Evolutionary conservation across 2,888 invertebrate genomes (phyloP), one percentile per base, ranked within the genome.

Genomic region (Ischnura elegans): DNA sequence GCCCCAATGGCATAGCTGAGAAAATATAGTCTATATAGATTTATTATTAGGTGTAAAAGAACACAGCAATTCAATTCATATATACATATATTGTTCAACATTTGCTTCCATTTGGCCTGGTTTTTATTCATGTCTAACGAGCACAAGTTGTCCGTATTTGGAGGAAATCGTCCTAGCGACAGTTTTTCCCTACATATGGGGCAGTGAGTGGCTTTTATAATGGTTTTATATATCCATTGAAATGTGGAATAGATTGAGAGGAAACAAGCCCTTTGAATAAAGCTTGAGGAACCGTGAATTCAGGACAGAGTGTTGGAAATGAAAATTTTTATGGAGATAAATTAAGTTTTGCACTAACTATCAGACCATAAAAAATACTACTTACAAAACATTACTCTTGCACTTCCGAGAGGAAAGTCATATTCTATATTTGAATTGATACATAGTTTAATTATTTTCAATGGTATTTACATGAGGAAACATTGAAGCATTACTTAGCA

Each of bases 101-200:
- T 61, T 90, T 90, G 90, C 90, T 90, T 90, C 90, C 61, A 90
- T 90, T 43, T 90, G 90, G 90, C 90, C 90, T 90, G 90, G 61
- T 90, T 90, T 90, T 90, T 90, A 90, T 90, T 87, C 43, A 90
- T 90, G 61, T 66, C 61, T 55, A 66, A 66, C 25, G 61, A 90
- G 90, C 90, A 90, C 90, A 90, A 90, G 90, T 43, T 90, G 90
- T 90, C 90, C 90, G 66, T 21, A 87, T 55, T 61, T 10, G 61
- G 43, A 90, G 55, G 61, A 61, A 61, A 45, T 25, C 43, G 61
- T 90, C 43, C 90, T 90, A 66, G 43, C 10, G 61, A 42, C 42
- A 66, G 29, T 42, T n/a, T 43, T 61, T 90, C 90, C 87, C 55
- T 90, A 36, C 16, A 76, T 2, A 43, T 66, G 19, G 61, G 43